Conservation (phyloP, 1,140 invertebrate genomes). For the Drosophila nebulosa region DNA sequence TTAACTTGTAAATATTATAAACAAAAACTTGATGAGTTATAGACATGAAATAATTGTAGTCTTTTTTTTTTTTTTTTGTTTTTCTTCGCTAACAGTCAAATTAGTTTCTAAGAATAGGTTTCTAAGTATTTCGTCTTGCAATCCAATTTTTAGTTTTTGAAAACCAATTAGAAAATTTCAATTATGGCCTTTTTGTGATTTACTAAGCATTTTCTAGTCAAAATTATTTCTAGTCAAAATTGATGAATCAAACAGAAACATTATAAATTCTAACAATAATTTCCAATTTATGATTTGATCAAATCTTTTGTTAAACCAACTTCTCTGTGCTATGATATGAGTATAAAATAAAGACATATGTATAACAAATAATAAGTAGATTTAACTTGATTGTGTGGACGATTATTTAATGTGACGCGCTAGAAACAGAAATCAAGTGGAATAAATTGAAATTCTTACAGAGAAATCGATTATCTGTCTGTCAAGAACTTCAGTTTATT, state of each 20-base stretch:
- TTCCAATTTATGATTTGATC: constrained; percentile 11
- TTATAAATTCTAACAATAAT: no score
- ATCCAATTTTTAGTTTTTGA: not conserved
- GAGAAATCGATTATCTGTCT: not conserved
- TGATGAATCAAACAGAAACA: constrained; percentile 3
- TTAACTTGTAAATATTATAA: not conserved
- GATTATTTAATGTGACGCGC: not conserved
- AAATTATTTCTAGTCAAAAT: constrained; percentile 47
- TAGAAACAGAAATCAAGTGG: not conserved
- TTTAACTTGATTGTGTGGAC: no score
- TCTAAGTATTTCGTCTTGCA: not conserved
- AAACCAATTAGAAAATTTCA: constrained; percentile 32
- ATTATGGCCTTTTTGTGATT: constrained; percentile 32
- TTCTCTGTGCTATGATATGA: constrained; percentile 11
- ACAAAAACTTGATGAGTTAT: not conserved
- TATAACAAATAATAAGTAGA: not conserved
- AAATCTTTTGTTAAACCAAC: not conserved
- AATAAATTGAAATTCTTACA: not conserved
- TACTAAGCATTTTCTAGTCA: constrained; percentile 24
- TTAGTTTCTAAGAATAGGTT: not conserved
- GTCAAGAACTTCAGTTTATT: not conserved
- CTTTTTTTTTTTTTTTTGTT: not conserved
- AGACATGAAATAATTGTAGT: not conserved
- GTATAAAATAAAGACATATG: constrained; percentile 2
- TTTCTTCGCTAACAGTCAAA: not conserved